Evolutionary conservation across 2,888 invertebrate genomes (phyloP).

Genomic region (Cephus runcator): DNA sequence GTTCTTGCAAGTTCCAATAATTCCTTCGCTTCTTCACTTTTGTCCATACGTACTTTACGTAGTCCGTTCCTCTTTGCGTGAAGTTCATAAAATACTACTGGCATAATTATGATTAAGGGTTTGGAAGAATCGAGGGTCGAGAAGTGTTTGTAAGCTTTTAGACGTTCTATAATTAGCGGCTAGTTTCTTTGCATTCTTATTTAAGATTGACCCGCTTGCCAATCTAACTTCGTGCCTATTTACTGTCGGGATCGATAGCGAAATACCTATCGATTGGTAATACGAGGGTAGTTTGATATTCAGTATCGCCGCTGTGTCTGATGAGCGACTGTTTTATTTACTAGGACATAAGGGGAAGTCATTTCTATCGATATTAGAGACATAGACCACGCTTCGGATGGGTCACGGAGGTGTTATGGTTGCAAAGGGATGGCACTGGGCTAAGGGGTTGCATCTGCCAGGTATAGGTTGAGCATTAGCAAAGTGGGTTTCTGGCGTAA

Average conservation of each 20-base stretch:
- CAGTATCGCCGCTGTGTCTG: not conserved
- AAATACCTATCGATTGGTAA: not conserved
- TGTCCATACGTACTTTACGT: not conserved
- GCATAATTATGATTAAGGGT: not conserved
- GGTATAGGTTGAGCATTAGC: slow-evolving; percentile 34
- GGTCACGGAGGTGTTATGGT: not conserved
- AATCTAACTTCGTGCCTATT: not conserved
- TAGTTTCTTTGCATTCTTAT: not conserved
- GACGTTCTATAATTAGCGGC: not conserved
- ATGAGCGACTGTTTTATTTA: not conserved
- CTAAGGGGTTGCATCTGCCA: not conserved
- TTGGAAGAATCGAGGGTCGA: not conserved
- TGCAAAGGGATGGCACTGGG: not conserved
- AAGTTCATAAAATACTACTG: not conserved
- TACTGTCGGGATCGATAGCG: not conserved
- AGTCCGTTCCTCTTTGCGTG: not conserved
- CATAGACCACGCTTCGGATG: not conserved
- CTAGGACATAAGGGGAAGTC: not conserved
- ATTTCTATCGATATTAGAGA: not conserved
- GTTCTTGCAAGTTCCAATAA: not conserved
- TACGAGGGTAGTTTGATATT: not conserved
- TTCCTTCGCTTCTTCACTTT: not conserved
- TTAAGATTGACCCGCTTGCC: not conserved
- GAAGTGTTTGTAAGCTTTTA: not conserved
- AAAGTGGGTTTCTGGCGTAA: slow-evolving; percentile 50